These are phyloP conservation scores for Acrobasis consociella DNA, from an alignment of 2,888 invertebrate genomes.

Conservation along the genomic window DNA sequence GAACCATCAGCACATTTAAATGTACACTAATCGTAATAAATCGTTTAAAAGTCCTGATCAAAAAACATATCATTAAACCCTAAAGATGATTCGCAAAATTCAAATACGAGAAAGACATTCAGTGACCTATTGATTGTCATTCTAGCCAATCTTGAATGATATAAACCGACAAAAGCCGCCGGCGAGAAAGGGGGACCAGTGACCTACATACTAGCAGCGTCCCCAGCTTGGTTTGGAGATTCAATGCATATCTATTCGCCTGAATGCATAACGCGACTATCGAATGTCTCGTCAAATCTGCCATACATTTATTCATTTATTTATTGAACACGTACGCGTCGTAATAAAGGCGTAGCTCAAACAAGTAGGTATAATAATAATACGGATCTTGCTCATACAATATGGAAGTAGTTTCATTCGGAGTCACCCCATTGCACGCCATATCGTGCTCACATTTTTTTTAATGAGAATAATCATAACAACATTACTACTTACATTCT, in stretches of 20 bases:
- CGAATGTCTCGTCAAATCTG: background rate
- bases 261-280: background rate
- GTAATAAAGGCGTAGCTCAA: background rate
- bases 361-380: no score
- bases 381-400: no score
- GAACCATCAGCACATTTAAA: no score
- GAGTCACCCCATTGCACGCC: no score
- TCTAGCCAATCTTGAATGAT: constrained; percentile 2
- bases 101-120: background rate
- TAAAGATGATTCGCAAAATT: background rate
- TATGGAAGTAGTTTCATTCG: no score
- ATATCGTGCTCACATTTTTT: no score
- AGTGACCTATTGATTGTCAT: background rate
- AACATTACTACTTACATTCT: no score
- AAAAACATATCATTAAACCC: background rate
- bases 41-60: no score
- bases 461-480: no score
- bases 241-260: background rate
- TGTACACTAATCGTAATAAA: no score
- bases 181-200: constrained; percentile 3
- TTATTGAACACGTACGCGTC: background rate
- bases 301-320: background rate
- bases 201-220: background rate
- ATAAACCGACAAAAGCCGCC: background rate
- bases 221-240: background rate